Evolutionary conservation across 2,113 vertebrate genomes (phyloP).

Genomic region (Petrocephalus zakoni): DNA sequence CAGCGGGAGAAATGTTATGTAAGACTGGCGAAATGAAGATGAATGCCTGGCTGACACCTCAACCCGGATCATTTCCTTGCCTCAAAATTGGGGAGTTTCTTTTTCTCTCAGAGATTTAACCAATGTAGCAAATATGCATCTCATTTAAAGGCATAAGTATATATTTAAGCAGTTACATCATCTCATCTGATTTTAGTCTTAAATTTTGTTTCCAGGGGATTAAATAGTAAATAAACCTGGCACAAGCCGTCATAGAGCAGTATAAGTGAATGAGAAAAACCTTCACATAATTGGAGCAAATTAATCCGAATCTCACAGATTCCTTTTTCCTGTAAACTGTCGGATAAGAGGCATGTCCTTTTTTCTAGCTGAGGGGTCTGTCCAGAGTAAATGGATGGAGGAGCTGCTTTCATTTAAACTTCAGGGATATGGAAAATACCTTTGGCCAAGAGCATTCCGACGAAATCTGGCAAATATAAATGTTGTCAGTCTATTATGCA

Average conservation of each 20-base stretch:
- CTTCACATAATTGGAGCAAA: neutral
- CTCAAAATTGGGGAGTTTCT: neutral
- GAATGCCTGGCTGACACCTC: neutral
- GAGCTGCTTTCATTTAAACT: neutral
- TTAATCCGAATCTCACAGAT: neutral
- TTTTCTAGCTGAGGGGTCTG: neutral
- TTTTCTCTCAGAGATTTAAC: constrained; percentile 3
- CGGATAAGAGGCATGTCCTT: neutral
- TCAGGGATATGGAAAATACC: neutral
- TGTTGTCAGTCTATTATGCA: neutral
- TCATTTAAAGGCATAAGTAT: constrained; percentile 10
- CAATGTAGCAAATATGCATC: neutral
- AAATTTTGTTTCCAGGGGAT: neutral
- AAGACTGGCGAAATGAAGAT: neutral
- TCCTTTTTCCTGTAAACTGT: neutral
- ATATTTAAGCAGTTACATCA: neutral
- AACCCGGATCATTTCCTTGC: neutral
- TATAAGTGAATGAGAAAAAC: neutral
- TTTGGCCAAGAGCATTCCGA: neutral
- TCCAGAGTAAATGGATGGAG: neutral
- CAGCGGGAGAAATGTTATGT: neutral
- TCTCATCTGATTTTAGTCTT: neutral
- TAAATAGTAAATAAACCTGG: neutral
- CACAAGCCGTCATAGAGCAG: neutral
- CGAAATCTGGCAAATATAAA: neutral